phyloP scores from a whole-genome alignment of 2,888 invertebrate genomes.

The Drosophila putrida region DNA sequence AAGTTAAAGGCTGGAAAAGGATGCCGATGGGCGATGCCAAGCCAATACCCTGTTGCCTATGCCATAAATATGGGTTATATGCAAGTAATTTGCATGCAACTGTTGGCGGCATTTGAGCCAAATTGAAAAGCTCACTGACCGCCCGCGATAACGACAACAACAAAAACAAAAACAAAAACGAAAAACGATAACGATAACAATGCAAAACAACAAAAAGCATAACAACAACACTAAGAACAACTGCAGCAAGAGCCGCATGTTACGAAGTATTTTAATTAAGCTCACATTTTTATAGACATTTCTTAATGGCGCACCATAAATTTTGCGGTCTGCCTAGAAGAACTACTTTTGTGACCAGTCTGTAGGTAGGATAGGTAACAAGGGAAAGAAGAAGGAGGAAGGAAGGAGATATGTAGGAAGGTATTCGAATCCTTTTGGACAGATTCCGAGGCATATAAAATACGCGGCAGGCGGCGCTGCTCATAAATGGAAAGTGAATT shows the following conservation, averaged over 20 bases:
- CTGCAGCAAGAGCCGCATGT: conserved; percentile 7
- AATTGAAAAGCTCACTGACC: conserved; percentile 68
- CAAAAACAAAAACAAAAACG: conserved; percentile 18
- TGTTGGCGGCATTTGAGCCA: conserved; percentile 52
- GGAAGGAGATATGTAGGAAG: background rate
- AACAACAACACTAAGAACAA: conserved; percentile 18
- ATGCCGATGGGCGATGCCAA: conserved; percentile 60
- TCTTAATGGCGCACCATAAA: conserved; percentile 73
- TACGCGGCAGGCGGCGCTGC: conserved; percentile 57
- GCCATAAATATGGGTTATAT: conserved; percentile 69
- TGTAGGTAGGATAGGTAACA: background rate
- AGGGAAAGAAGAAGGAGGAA: background rate
- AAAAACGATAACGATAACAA: background rate
- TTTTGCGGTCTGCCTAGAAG: conserved; percentile 50
- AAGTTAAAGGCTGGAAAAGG: conserved; percentile 67
- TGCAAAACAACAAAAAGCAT: conserved; percentile 19
- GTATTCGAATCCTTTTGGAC: background rate
- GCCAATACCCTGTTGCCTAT: conserved; percentile 21
- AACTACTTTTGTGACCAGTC: background rate
- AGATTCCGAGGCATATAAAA: conserved; percentile 50
- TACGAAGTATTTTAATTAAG: conserved; percentile 72
- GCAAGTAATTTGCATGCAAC: conserved; percentile 62
- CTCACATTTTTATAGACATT: conserved; percentile 72
- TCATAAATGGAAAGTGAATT: conserved; percentile 74
- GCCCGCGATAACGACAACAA: conserved; percentile 39